These are phyloP conservation scores for Palythoa grandiflora DNA, from an alignment of 92 coral and sea anemone genomes.

Conservation along the genomic window DNA sequence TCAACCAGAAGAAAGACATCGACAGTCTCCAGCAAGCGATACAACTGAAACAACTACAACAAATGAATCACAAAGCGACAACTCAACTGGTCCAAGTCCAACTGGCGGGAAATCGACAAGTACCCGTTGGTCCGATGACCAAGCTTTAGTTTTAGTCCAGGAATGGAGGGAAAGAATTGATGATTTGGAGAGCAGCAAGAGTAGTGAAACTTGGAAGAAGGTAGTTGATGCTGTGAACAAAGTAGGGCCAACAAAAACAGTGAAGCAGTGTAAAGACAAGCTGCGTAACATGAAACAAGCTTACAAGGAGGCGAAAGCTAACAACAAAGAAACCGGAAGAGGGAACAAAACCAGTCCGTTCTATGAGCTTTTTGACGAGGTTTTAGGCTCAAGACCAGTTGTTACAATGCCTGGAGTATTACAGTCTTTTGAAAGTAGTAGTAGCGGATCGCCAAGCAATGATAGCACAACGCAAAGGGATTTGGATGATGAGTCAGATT, in stretches of 20 bases:
- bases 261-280: not conserved
- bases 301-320: not conserved
- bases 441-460: conserved; percentile 46
- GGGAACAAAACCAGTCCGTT: not conserved
- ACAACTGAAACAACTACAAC: conserved; percentile 38
- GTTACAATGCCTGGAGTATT: not conserved
- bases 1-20: conserved; percentile 41
- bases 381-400: not conserved
- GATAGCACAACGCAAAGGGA: conserved; percentile 24
- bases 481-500: conserved; percentile 40
- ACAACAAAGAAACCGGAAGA: not conserved
- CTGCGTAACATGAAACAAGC: not conserved
- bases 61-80: conserved; percentile 33
- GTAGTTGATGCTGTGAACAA: conserved; percentile 61
- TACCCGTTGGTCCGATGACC: conserved; percentile 60
- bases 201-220: conserved; percentile 60
- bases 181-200: conserved; percentile 57
- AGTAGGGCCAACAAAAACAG: conserved; percentile 38
- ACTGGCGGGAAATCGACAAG: conserved; percentile 41
- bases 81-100: conserved; percentile 31
- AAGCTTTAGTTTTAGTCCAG: conserved; percentile 57
- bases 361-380: not conserved
- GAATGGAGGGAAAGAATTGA: conserved; percentile 70
- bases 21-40: conserved; percentile 41
- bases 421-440: conserved; percentile 9